Conservation (phyloP, 2,797 vertebrate genomes). For the Sebastes trivittatus region DNA sequence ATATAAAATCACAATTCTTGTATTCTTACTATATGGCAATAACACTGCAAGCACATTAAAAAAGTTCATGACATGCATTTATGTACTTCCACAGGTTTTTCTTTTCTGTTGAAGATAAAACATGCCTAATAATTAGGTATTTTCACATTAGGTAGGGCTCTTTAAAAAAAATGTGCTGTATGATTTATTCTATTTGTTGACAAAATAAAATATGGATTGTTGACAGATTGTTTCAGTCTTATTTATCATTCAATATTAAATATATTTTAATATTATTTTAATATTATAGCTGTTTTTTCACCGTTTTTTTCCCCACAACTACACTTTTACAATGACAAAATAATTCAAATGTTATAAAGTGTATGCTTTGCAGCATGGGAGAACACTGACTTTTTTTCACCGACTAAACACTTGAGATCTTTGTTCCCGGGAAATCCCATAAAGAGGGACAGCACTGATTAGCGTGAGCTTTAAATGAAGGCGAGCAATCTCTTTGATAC, state of each 20-base stretch:
- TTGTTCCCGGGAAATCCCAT: slow-evolving; percentile 26
- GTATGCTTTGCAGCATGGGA: neutral
- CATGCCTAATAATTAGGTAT: neutral
- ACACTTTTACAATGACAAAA: neutral
- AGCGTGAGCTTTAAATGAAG: slow-evolving; percentile 10
- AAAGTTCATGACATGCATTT: neutral
- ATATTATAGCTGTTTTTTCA: neutral
- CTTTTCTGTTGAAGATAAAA: slow-evolving; percentile 1
- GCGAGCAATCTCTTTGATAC: neutral
- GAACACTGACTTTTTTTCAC: neutral
- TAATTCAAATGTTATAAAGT: neutral
- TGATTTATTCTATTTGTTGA: slow-evolving; percentile 2
- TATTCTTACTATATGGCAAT: neutral
- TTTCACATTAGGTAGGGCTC: neutral
- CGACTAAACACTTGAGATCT: slow-evolving; percentile 11
- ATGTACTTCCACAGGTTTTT: neutral
- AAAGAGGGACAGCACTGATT: slow-evolving; percentile 12
- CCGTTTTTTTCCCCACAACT: neutral
- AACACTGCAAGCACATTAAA: neutral
- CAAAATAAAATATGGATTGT: neutral
- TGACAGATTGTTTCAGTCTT: neutral
- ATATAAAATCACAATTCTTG: neutral
- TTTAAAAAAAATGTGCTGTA: neutral
- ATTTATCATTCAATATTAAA: neutral
- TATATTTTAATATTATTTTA: neutral